Base-by-base conservation (phyloP, 1,140 invertebrate genomes). In the Drosophila setifemur region DNA sequence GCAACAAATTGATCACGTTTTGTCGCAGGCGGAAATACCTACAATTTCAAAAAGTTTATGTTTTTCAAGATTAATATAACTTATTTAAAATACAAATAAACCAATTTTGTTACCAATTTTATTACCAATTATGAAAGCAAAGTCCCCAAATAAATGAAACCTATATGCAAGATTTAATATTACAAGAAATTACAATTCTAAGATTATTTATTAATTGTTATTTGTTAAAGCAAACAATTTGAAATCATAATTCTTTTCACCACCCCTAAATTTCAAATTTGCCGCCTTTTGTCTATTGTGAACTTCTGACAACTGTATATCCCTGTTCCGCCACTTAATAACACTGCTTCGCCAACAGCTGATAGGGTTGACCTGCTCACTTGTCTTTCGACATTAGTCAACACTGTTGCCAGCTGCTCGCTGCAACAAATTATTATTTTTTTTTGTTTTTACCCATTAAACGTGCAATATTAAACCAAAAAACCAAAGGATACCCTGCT, bases 1-100 rank as follows among this genome's bases (percentile, higher is more conserved):
- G 14, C 72, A 45, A 14, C 16, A 40, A 67, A 58, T 71, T 54
- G 61, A 6, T 73, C 47, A 83, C 73, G 67, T 63, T 72, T 81
- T 43, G 2, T 25, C 9, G 9, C 25, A 45, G 40, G 43, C 42
- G 28, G 4, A 52, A 52, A 18, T n/a, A n/a, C n/a, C n/a, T n/a
- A n/a, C n/a, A n/a, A n/a, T n/a, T n/a, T n/a, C n/a, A n/a, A n/a
- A n/a, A n/a, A n/a, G n/a, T n/a, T n/a, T n/a, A n/a, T n/a, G n/a
- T n/a, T n/a, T n/a, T n/a, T n/a, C n/a, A n/a, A n/a, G n/a, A n/a
- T n/a, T n/a, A n/a, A n/a, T n/a, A n/a, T n/a, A n/a, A n/a, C n/a
- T n/a, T n/a, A n/a, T n/a, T n/a, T n/a, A n/a, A n/a, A n/a, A n/a
- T n/a, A n/a, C n/a, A n/a, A n/a, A n/a, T n/a, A n/a, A n/a, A n/a